A percentile compares a stretch with the other conserved stretches of the same genome.
These are phyloP conservation scores for Mythimna pallens DNA, from an alignment of 2,888 invertebrate species.

Conservation along the genomic window DNA sequence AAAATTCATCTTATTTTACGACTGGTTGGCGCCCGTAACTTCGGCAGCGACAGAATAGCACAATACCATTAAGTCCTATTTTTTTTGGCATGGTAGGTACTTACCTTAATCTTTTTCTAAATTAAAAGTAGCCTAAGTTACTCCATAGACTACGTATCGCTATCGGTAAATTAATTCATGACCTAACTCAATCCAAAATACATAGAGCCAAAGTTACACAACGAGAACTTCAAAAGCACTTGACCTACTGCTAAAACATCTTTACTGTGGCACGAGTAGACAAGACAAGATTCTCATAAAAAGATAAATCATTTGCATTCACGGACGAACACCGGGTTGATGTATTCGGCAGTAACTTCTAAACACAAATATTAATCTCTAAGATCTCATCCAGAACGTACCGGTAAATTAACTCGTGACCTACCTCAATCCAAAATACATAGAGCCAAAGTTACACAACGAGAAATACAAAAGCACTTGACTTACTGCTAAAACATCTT, in stretches of 20 bases:
- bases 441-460: background rate
- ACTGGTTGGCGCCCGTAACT: too few relatives aligned
- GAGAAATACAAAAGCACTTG: background rate
- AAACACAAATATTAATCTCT: too few relatives aligned
- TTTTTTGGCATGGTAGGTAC: too few relatives aligned
- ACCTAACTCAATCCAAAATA: constrained; percentile 26
- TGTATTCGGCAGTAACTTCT: background rate
- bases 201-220: background rate
- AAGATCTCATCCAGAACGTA: too few relatives aligned
- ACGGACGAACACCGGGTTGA: constrained; percentile 12
- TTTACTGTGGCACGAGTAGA: constrained; percentile 10
- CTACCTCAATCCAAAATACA: constrained; percentile 20
- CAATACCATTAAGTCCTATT: too few relatives aligned
- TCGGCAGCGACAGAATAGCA: too few relatives aligned
- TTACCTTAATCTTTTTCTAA: too few relatives aligned
- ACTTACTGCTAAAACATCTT: constrained; percentile 19
- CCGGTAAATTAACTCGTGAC: background rate
- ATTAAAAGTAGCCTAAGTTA: too few relatives aligned
- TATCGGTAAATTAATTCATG: background rate
- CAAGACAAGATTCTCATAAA: constrained; percentile 33
- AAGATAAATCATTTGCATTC: constrained; percentile 33
- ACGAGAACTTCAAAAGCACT: background rate
- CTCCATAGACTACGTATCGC: too few relatives aligned
- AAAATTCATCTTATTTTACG: too few relatives aligned
- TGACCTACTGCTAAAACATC: constrained; percentile 20